Evolutionary conservation across 1,140 invertebrate species (phyloP).

Genomic region (Apocrypta bakeri): DNA sequence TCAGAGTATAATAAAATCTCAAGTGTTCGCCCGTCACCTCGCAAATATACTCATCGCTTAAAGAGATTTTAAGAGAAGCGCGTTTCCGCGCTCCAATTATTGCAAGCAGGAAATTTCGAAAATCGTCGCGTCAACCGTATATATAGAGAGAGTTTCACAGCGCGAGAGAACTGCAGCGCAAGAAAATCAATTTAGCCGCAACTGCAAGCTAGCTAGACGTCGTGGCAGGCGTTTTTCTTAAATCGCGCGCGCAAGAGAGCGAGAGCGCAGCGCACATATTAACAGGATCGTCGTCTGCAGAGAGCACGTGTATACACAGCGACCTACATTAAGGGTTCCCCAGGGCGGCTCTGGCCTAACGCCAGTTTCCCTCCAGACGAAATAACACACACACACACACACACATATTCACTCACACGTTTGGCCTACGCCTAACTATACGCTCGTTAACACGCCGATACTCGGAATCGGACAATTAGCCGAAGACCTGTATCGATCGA

Average conservation of each 20-base stretch:
- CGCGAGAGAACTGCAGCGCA: too few relatives aligned
- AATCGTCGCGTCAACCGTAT: too few relatives aligned
- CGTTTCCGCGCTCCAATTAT: too few relatives aligned
- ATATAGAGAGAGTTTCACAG: too few relatives aligned
- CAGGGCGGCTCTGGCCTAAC: neutral
- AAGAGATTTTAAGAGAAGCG: too few relatives aligned
- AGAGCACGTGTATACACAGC: neutral
- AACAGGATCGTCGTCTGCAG: neutral
- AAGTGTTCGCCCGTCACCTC: too few relatives aligned
- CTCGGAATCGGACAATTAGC: neutral
- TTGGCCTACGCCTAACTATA: neutral
- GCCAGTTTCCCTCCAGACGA: neutral
- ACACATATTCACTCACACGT: neutral
- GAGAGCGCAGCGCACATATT: neutral
- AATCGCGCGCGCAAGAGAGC: neutral
- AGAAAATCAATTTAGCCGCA: too few relatives aligned
- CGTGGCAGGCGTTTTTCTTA: neutral
- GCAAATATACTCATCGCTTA: too few relatives aligned
- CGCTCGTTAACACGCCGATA: slow-evolving; percentile 6
- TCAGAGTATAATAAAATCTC: too few relatives aligned
- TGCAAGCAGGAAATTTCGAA: too few relatives aligned
- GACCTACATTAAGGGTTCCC: neutral
- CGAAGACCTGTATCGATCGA: slow-evolving; percentile 1
- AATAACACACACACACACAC: neutral
- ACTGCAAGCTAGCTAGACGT: too few relatives aligned